phyloP scores from a whole-genome alignment of 2,888 invertebrate genomes.

The Oscheius sp. region DNA sequence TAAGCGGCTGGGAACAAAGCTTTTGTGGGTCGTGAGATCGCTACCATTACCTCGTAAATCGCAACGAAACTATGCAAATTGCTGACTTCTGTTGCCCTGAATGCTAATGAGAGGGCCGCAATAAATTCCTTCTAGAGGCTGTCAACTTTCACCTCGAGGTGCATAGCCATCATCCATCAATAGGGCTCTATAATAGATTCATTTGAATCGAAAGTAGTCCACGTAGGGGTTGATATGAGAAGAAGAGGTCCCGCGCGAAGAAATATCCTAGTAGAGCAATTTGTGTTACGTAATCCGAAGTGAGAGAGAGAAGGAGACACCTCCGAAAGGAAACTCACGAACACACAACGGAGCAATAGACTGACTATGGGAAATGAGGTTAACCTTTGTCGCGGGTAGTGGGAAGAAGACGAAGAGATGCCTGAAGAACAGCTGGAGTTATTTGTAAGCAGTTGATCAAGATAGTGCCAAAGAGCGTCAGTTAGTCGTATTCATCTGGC shows the following conservation, averaged over 20 bases:
- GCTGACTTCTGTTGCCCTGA: constrained; percentile 26
- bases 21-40: too few relatives aligned
- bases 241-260: neutral
- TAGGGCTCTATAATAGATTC: neutral
- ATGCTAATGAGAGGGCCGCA: constrained; percentile 20
- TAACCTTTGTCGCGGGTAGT: neutral
- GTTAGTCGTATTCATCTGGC: constrained; percentile 23
- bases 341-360: neutral
- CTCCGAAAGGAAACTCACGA: neutral
- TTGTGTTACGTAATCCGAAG: constrained; percentile 26
- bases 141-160: constrained; percentile 9
- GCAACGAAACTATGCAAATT: constrained; percentile 24
- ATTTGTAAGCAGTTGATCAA: constrained; percentile 1
- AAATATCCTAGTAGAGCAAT: constrained; percentile 22
- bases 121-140: constrained; percentile 21
- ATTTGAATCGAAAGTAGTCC: constrained; percentile 14
- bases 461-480: constrained; percentile 3
- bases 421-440: too few relatives aligned
- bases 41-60: constrained; percentile 8
- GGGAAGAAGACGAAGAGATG: neutral
- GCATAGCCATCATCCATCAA: constrained; percentile 25
- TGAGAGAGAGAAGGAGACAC: constrained; percentile 12
- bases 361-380: neutral
- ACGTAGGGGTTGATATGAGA: neutral
- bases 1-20: too few relatives aligned